Evolutionary conservation across 2,797 vertebrate genomes (phyloP), one percentile per base, ranked within the genome.

Genomic region (Sarcophilus harrisii): DNA sequence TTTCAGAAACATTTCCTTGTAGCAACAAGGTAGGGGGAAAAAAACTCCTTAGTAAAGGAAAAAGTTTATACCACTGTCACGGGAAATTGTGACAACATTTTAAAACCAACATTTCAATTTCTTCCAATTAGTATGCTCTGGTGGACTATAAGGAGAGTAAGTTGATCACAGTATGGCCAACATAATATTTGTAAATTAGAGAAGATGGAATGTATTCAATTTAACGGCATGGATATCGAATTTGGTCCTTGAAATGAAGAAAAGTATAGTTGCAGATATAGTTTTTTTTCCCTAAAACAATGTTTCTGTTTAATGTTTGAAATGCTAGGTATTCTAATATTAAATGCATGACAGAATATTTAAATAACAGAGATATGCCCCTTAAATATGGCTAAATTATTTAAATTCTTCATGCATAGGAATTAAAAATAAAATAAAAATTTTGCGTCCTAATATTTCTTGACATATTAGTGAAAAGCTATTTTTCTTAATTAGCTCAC

Each of bases 1-100:
- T 96, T 90, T 95, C 52, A 94, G 90, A 95, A 96, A 92, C 2
- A 60, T 94, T 96, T 95, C 52, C 92, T 94, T 16, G 10, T 57
- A 93, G n/a, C 57, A 96, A 96, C 94, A 55, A 94, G 92, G 95
- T 92, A 73, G 93, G n/a, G n/a, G 0, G 0, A 3, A 73, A 81
- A 30, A 38, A 93, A 95, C 95, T 92, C 45, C 54, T 90, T 58
- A 95, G 90, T 73, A 95, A 32, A 92, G 58, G 81, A 95, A 91
- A 93, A 81, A 58, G 73, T 57, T 21, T 16, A 92, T 52, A 58
- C 32, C 81, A 49, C 49, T 58, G 45, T 45, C 12, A 93, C 92
- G 92, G 57, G 57, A 95, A 96, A 93, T 66, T 94, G 18, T 94
- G 58, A 62, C 90, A 94, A 62, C 90, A 94, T 94, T 94, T 81